A percentile compares a stretch with the other conserved stretches of the same genome.
These are phyloP conservation scores for Protodeltote pygarga DNA, from an alignment of 2,888 invertebrate genomes.

Conservation along the genomic window DNA sequence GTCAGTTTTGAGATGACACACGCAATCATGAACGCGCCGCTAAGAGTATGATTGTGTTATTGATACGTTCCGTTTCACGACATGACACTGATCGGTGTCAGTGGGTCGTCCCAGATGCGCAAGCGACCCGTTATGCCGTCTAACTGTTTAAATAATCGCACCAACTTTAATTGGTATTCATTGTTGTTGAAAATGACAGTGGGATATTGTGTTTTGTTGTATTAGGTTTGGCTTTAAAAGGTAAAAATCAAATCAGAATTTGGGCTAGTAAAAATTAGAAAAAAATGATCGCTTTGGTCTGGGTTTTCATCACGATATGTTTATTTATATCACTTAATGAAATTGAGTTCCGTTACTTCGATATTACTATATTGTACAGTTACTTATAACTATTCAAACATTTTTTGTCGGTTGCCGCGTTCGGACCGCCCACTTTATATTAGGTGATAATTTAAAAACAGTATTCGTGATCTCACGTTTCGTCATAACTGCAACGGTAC, in stretches of 20 bases:
- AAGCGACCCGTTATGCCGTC: constrained; percentile 74
- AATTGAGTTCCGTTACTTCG: constrained; percentile 55
- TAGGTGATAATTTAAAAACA: constrained; percentile 59
- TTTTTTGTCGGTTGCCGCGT: constrained; percentile 53
- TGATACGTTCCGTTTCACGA: constrained; percentile 62
- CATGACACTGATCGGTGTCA: constrained; percentile 75
- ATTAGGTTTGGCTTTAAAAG: constrained; percentile 16
- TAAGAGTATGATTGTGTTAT: constrained; percentile 53
- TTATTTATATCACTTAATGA: constrained; percentile 46
- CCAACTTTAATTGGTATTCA: constrained; percentile 68
- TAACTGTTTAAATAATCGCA: constrained; percentile 81
- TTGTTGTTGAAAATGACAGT: constrained; percentile 67
- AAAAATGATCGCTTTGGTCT: neutral
- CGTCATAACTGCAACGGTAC: constrained; percentile 38
- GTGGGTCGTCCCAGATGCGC: constrained; percentile 80
- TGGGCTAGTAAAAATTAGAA: neutral
- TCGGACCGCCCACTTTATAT: constrained; percentile 47
- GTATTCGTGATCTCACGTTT: constrained; percentile 47
- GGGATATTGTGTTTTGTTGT: constrained; percentile 32
- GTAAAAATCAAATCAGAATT: neutral
- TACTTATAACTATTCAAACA: constrained; percentile 57
- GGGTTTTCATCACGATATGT: constrained; percentile 12
- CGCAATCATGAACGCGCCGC: constrained; percentile 26
- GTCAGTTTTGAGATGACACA: constrained; percentile 17
- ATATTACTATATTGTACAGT: constrained; percentile 62